Evolutionary conservation across 2,797 vertebrate species (phyloP).

Genomic region (Cryptoblepharus egeriae): DNA sequence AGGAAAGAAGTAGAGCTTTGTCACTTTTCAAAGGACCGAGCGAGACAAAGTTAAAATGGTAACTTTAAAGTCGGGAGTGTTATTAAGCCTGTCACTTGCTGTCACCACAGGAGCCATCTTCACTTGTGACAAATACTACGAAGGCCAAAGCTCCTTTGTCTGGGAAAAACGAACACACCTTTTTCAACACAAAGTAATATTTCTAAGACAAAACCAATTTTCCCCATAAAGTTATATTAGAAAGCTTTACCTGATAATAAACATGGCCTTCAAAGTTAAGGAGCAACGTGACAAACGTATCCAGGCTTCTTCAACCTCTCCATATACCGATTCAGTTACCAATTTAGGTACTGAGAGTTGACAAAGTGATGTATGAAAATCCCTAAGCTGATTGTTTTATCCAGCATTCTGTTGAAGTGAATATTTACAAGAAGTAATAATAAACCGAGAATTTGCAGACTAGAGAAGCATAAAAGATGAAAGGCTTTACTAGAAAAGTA

Average conservation of each 20-base stretch:
- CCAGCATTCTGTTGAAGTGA: slow-evolving; percentile 51
- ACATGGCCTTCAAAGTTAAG: slow-evolving; percentile 48
- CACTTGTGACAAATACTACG: slow-evolving; percentile 53
- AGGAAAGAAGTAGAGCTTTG: slow-evolving; percentile 39
- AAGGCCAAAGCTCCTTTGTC: slow-evolving; percentile 44
- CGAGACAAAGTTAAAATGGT: slow-evolving; percentile 37
- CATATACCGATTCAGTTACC: slow-evolving; percentile 23
- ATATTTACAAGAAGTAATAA: slow-evolving; percentile 51
- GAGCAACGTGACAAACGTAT: slow-evolving; percentile 41
- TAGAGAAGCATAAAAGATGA: slow-evolving; percentile 33
- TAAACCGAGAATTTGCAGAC: slow-evolving; percentile 33
- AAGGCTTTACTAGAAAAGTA: slow-evolving; percentile 37
- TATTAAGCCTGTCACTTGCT: slow-evolving; percentile 58
- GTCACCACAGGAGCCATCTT: slow-evolving; percentile 48
- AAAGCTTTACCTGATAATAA: slow-evolving; percentile 40
- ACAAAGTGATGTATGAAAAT: slow-evolving; percentile 27
- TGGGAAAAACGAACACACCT: slow-evolving; percentile 50
- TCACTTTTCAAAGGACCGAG: slow-evolving; percentile 38
- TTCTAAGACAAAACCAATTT: slow-evolving; percentile 56
- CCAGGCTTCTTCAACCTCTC: slow-evolving; percentile 42
- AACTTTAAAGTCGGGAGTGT: slow-evolving; percentile 49
- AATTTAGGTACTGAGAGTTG: slow-evolving; percentile 22
- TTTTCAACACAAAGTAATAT: slow-evolving; percentile 52
- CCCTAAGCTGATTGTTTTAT: slow-evolving; percentile 33
- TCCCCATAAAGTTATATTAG: slow-evolving; percentile 43